These are phyloP conservation scores for Lacerta viridis DNA, from an alignment of 2,797 vertebrate species.

Conservation along the genomic window DNA sequence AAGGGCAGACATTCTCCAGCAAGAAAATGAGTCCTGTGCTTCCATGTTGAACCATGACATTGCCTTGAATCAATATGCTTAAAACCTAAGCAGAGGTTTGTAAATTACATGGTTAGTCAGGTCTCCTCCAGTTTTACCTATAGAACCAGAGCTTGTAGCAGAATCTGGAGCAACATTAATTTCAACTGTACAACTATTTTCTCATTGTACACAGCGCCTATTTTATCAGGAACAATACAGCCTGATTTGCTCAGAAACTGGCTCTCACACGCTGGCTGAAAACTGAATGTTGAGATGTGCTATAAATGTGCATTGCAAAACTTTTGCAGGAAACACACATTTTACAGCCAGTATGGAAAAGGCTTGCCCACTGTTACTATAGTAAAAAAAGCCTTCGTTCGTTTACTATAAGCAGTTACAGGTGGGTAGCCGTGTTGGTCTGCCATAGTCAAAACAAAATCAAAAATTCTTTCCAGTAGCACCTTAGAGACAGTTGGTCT, in stretches of 20 bases:
- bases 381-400: not conserved
- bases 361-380: not conserved
- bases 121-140: not conserved
- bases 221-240: not conserved
- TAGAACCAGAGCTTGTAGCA: not conserved
- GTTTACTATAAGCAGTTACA: not conserved
- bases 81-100: not conserved
- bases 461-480: no score
- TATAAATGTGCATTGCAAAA: not conserved
- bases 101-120: not conserved
- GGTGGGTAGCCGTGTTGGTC: no score
- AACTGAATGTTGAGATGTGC: not conserved
- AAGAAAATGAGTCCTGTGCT: not conserved
- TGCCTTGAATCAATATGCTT: not conserved
- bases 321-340: not conserved
- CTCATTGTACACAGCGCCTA: not conserved
- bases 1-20: not conserved
- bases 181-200: not conserved
- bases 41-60: not conserved
- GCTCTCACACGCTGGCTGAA: not conserved
- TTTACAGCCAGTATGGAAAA: not conserved
- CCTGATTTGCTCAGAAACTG: not conserved
- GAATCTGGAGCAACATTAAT: not conserved
- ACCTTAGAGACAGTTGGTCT: no score
- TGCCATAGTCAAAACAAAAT: no score